These are phyloP conservation scores for Tringa solitaria DNA, from an alignment of 2,113 vertebrate genomes.

Conservation along the genomic window DNA sequence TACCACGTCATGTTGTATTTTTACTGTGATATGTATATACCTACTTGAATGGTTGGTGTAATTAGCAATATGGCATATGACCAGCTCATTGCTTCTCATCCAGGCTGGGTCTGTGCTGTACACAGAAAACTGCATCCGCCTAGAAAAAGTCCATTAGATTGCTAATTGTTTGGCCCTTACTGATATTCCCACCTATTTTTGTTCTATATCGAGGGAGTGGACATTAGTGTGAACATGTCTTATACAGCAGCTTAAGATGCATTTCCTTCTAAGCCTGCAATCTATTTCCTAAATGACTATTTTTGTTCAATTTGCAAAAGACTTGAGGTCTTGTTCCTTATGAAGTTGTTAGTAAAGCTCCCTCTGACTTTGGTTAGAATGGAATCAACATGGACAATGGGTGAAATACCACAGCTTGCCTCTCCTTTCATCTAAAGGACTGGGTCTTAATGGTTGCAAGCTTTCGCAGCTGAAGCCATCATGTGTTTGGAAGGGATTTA, in stretches of 20 bases:
- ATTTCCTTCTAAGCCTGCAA: not conserved
- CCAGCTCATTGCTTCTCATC: not conserved
- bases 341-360: not conserved
- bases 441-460: not conserved
- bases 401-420: not conserved
- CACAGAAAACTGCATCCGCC: not conserved
- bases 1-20: accelerated
- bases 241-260: not conserved
- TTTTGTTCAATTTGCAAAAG: not conserved
- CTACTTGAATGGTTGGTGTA: not conserved
- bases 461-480: not conserved
- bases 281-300: not conserved
- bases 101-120: not conserved
- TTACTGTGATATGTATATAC: not conserved
- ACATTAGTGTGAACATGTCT: not conserved
- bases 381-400: not conserved
- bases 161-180: not conserved
- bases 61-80: not conserved
- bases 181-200: not conserved
- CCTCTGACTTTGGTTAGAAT: not conserved
- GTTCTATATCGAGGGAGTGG: not conserved
- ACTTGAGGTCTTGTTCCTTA: not conserved
- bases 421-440: not conserved
- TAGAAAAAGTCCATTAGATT: not conserved
- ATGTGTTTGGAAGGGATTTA: conserved; percentile 15